phyloP scores from a whole-genome alignment of 35 echinoderm and acorn worm species.

The Acanthaster planci region DNA sequence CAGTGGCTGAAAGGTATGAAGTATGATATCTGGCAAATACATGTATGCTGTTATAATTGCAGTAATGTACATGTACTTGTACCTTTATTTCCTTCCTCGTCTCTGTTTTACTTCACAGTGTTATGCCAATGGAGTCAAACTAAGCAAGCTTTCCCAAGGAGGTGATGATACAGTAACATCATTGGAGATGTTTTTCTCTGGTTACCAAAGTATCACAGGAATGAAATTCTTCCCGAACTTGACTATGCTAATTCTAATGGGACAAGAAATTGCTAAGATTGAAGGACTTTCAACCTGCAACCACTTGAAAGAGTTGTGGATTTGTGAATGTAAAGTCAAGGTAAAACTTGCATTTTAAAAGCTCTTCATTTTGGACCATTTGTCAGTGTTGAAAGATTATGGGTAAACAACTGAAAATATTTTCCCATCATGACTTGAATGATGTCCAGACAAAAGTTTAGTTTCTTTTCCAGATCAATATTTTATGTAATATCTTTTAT shows the following conservation, averaged over 20 bases:
- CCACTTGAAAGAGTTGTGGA: constrained; percentile 86
- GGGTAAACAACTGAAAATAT: no score
- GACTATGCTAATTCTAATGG: constrained; percentile 80
- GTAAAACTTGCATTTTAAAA: constrained; percentile 51
- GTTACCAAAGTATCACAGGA: constrained; percentile 76
- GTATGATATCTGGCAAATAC: no score
- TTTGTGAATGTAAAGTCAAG: constrained; percentile 88
- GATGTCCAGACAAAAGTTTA: no score
- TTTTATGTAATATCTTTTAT: no score
- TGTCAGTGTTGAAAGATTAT: no score
- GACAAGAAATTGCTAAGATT: constrained; percentile 75
- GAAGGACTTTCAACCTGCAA: constrained; percentile 51
- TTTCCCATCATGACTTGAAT: no score
- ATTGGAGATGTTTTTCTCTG: constrained; percentile 93
- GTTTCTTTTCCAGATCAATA: no score
- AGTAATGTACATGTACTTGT: no score
- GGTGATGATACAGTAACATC: constrained; percentile 50
- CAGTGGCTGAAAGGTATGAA: no score
- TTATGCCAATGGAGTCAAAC: constrained; percentile 84
- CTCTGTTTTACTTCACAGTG: constrained; percentile 61
- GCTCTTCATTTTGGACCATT: no score
- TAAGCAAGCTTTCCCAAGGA: constrained; percentile 64
- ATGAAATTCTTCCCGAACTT: constrained; percentile 80
- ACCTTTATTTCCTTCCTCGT: no score
- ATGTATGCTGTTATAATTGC: no score